Conservation (phyloP, 1,140 invertebrate species). For the Aethina tumida region DNA sequence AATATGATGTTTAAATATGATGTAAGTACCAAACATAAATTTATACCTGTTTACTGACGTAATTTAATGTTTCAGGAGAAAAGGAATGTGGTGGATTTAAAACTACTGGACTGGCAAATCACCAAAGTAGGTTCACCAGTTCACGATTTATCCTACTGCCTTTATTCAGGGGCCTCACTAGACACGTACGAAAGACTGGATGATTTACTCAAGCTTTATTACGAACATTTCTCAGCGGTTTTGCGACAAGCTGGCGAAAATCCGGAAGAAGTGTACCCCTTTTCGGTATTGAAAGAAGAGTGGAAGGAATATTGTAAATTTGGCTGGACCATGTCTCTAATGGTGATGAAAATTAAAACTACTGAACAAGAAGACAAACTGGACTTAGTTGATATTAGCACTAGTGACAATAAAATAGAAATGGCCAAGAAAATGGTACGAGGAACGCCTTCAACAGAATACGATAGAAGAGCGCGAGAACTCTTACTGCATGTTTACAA, state of each 20-base stretch:
- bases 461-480: no score
- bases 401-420: no score
- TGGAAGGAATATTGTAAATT: conserved; percentile 31
- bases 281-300: conserved; percentile 31
- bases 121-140: conserved; percentile 43
- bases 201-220: conserved; percentile 16
- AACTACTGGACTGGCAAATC: conserved; percentile 43
- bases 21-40: no score
- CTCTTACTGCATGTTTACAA: no score
- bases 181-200: conserved; percentile 18
- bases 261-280: conserved; percentile 38
- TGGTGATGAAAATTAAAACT: conserved; percentile 30
- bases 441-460: no score
- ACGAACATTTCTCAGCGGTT: conserved; percentile 14
- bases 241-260: conserved; percentile 27
- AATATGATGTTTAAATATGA: conserved; percentile 1
- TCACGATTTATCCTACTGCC: conserved; percentile 43
- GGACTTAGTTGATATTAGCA: no score
- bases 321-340: conserved; percentile 30
- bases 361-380: no score
- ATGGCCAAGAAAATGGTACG: no score
- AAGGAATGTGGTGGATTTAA: conserved; percentile 7
- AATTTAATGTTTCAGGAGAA: conserved; percentile 8
- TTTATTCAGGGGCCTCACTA: conserved; percentile 42
- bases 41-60: no score